Percentiles rank a stretch among this genome's conserved stretches.
Evolutionary conservation across 2,113 vertebrate species (phyloP).

Genomic region (Machaerirhynchus nigripectus): DNA sequence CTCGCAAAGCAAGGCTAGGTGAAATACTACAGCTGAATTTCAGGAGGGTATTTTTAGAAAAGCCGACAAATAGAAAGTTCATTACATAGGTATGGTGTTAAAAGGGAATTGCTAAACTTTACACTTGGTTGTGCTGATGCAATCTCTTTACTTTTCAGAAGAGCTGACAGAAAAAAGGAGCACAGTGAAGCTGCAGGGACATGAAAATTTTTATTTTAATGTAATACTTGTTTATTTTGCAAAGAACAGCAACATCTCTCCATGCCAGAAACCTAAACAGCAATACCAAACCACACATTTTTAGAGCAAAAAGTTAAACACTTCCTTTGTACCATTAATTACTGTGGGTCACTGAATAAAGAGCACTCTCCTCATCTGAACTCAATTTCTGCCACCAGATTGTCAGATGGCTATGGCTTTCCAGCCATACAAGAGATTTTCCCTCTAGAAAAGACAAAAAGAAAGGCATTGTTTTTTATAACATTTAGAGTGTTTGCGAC

Average conservation of each 20-base stretch:
- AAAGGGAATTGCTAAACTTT: neutral
- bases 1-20: neutral
- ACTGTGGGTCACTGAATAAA: neutral
- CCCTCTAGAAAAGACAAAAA: neutral
- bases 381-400: neutral
- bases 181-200: neutral
- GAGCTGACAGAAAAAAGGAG: neutral
- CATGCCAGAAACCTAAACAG: neutral
- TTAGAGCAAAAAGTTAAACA: neutral
- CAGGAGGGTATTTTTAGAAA: neutral
- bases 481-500: neutral
- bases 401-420: neutral
- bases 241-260: neutral
- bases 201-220: neutral
- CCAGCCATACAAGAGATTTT: neutral
- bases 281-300: neutral
- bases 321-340: neutral
- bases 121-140: neutral
- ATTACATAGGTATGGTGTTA: neutral
- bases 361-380: conserved; percentile 15
- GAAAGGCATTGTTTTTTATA: neutral
- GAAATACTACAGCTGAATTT: neutral
- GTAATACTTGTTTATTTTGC: neutral
- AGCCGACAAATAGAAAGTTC: neutral
- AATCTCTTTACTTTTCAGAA: neutral